Conservation (phyloP, 2,797 vertebrate genomes). For the Urocyon cinereoargenteus region DNA sequence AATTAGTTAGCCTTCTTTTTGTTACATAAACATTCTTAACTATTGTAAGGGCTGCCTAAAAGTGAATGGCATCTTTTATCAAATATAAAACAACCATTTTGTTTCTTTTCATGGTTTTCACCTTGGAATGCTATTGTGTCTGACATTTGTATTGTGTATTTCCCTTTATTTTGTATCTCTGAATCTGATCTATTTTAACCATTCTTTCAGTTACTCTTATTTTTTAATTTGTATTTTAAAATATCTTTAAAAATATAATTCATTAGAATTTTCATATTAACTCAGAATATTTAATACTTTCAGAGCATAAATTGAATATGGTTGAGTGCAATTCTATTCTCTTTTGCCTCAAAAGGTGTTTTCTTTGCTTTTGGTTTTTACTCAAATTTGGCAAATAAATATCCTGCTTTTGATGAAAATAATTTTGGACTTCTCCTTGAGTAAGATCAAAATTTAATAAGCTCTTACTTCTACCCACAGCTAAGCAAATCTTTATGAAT, state of each 20-base stretch:
- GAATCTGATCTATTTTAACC: neutral
- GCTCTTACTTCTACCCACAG: neutral
- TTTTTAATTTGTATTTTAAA: constrained; percentile 35
- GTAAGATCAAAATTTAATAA: neutral
- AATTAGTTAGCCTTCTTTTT: constrained; percentile 25
- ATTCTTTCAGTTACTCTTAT: constrained; percentile 1
- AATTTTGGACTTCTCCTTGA: neutral
- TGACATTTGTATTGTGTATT: neutral
- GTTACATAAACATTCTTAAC: neutral
- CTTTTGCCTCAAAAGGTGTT: neutral
- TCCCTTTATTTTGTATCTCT: constrained; percentile 39
- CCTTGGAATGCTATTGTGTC: constrained; percentile 25
- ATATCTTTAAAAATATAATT: neutral
- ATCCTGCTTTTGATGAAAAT: neutral
- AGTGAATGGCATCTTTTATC: neutral
- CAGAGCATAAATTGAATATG: neutral
- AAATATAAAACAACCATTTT: neutral
- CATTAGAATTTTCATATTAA: constrained; percentile 10
- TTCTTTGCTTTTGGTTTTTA: neutral
- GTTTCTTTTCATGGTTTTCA: neutral
- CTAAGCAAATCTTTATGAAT: neutral
- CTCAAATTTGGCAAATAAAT: constrained; percentile 21
- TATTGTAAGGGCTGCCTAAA: neutral
- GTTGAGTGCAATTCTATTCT: neutral
- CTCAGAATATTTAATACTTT: neutral